Evolutionary conservation across 2,797 vertebrate genomes (phyloP).

Genomic region (Buphagus erythrorhynchus): DNA sequence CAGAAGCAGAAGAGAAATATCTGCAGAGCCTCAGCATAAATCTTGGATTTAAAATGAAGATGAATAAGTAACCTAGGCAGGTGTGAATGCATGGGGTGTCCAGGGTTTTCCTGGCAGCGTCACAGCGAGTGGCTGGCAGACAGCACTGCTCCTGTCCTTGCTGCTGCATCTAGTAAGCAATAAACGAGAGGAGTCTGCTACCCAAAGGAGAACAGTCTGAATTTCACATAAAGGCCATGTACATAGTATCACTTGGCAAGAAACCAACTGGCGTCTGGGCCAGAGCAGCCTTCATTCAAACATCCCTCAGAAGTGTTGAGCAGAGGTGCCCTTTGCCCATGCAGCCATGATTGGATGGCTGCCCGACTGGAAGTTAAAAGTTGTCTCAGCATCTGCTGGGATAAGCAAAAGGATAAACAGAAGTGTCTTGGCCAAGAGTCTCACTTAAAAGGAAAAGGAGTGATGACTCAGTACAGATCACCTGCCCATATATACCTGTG

Average conservation of each 20-base stretch:
- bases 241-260: not conserved
- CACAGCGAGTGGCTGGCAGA: not conserved
- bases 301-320: not conserved
- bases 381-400: not conserved
- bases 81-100: not conserved
- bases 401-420: not conserved
- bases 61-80: not conserved
- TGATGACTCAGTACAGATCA: not conserved
- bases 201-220: constrained; percentile 33
- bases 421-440: not conserved
- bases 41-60: not conserved
- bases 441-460: not conserved
- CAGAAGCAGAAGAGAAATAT: not conserved
- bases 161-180: constrained; percentile 3
- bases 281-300: not conserved
- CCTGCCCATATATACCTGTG: not conserved
- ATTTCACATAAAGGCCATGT: not conserved
- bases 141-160: not conserved
- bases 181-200: constrained; percentile 2
- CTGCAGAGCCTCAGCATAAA: not conserved
- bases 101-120: not conserved
- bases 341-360: not conserved
- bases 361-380: not conserved
- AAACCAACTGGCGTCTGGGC: not conserved
- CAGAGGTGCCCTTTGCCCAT: not conserved